Evolutionary conservation across 2,888 invertebrate genomes (phyloP).

Genomic region (Masnerella sp.): DNA sequence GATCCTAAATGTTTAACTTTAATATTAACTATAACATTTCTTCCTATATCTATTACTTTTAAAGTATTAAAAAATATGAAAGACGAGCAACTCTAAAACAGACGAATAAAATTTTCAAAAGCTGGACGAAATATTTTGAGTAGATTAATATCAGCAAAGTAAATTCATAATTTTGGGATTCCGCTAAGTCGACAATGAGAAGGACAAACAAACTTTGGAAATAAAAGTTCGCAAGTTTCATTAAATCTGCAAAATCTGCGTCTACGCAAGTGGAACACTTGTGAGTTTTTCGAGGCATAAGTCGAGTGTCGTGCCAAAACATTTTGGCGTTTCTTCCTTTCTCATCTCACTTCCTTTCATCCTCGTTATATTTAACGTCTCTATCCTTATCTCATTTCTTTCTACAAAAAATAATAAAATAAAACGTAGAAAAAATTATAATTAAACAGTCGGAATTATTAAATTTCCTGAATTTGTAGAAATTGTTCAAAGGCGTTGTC

Average conservation of each 20-base stretch:
- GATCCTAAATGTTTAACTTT: no score
- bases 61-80: no score
- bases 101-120: no score
- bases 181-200: conserved; percentile 8
- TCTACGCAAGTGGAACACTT: conserved; percentile 13
- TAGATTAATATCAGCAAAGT: conserved; percentile 1
- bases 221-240: conserved; percentile 13
- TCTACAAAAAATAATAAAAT: neutral
- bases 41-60: no score
- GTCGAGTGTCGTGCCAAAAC: conserved; percentile 8
- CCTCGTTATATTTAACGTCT: no score
- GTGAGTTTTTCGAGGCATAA: neutral
- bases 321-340: conserved; percentile 6
- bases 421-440: no score
- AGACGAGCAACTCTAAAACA: no score
- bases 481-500: no score
- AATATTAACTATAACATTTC: no score
- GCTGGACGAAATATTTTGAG: conserved; percentile 13
- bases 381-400: neutral
- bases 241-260: conserved; percentile 12
- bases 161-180: neutral
- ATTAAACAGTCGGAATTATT: no score
- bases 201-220: conserved; percentile 16
- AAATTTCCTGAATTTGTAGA: no score
- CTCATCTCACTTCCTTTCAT: conserved; percentile 4